Conservation (phyloP, 2,797 vertebrate genomes). For the Podargus strigoides region DNA sequence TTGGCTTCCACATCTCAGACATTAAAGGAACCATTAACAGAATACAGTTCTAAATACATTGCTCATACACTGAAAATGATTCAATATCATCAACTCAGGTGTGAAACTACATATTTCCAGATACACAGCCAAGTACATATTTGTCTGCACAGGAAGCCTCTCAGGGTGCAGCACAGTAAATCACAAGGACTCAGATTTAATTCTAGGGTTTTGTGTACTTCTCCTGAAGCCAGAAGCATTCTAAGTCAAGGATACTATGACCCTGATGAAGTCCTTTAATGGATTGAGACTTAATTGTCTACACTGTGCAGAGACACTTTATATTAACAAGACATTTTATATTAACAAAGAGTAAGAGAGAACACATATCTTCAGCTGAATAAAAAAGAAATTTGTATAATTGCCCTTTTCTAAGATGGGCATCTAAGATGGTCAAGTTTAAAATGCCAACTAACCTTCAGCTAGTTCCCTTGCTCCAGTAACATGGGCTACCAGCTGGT, state of each 20-base stretch:
- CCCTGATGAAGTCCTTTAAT: not conserved
- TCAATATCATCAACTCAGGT: not conserved
- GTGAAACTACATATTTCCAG: not conserved
- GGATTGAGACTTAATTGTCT: not conserved
- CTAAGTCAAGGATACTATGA: not conserved
- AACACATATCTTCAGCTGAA: not conserved
- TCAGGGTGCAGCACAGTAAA: not conserved
- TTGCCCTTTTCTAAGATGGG: not conserved
- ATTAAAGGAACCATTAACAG: not conserved
- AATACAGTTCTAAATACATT: not conserved
- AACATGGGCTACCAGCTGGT: not conserved
- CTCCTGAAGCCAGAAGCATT: not conserved
- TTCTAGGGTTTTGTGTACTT: not conserved
- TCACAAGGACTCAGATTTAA: not conserved
- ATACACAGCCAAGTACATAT: not conserved
- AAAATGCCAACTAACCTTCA: not conserved
- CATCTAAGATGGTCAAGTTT: not conserved
- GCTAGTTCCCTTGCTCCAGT: not conserved
- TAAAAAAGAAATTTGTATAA: not conserved
- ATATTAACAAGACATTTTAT: not conserved
- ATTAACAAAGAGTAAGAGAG: not conserved
- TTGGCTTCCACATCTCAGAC: not conserved
- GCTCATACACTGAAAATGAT: not conserved
- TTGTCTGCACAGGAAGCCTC: not conserved
- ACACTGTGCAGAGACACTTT: not conserved